A percentile compares a stretch with the other conserved stretches of the same genome.
phyloP scores from a whole-genome alignment of 2,888 invertebrate genomes.

The Aelia acuminata region DNA sequence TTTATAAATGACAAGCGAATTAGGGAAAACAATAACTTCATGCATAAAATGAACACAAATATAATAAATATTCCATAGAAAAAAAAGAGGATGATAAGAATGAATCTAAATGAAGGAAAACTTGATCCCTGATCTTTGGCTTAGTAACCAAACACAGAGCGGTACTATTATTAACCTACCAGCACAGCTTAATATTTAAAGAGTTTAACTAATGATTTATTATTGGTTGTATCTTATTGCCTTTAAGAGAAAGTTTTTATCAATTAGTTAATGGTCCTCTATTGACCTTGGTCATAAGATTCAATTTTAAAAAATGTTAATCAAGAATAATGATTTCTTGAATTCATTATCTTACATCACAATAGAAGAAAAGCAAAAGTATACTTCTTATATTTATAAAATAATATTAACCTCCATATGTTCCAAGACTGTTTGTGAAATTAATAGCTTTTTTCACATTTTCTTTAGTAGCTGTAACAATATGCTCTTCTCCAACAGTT shows the following conservation, averaged over 20 bases:
- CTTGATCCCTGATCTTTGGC: too few relatives aligned
- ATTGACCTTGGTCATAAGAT: too few relatives aligned
- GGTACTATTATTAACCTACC: too few relatives aligned
- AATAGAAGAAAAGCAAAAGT: not conserved
- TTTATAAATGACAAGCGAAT: not conserved
- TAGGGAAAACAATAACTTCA: not conserved
- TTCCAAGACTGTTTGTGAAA: slow-evolving; percentile 72
- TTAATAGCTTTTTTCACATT: slow-evolving; percentile 75
- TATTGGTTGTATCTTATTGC: not conserved
- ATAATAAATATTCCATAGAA: too few relatives aligned
- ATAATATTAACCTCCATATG: slow-evolving; percentile 49
- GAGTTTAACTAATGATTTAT: not conserved
- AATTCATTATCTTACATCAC: not conserved
- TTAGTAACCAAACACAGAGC: not conserved
- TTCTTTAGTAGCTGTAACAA: slow-evolving; percentile 72
- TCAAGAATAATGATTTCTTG: not conserved
- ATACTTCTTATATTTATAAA: slow-evolving; percentile 6
- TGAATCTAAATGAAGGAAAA: too few relatives aligned
- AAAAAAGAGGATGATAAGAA: too few relatives aligned
- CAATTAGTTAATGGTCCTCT: not conserved
- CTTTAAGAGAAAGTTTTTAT: not conserved
- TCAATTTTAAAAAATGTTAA: not conserved
- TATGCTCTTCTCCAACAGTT: slow-evolving; percentile 65
- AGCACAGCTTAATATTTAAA: too few relatives aligned
- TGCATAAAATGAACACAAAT: too few relatives aligned